Conservation (phyloP, 2,113 vertebrate genomes). For the Boleophthalmus pectinirostris region DNA sequence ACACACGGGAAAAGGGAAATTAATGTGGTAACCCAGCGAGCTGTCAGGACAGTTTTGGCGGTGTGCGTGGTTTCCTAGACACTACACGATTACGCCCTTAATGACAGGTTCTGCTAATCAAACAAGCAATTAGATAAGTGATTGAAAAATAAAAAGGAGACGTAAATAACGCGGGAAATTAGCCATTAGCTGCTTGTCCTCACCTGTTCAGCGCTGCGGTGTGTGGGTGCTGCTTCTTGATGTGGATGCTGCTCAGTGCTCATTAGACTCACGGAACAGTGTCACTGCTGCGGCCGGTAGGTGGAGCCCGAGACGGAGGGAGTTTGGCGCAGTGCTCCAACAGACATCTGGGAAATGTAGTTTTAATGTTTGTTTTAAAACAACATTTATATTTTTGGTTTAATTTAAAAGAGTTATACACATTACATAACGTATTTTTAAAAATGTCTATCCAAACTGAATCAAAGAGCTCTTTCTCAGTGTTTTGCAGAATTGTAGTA, state of each 20-base stretch:
- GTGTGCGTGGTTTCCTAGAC: conserved; percentile 17
- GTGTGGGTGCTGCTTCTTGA: conserved; percentile 26
- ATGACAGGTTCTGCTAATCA: conserved; percentile 19
- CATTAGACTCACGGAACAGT: conserved; percentile 18
- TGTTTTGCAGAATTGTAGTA: too few species aligned
- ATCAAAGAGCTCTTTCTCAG: too few species aligned
- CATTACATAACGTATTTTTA: too few species aligned
- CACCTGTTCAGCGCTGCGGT: conserved; percentile 66
- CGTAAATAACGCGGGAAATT: not conserved
- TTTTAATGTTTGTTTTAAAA: conserved; percentile 13
- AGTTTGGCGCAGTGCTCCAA: conserved; percentile 65
- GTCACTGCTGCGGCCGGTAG: conserved; percentile 47
- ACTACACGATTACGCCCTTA: not conserved
- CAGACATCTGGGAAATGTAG: conserved; percentile 66
- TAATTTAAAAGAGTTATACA: too few species aligned
- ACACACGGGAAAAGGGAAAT: not conserved
- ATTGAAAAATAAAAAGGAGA: not conserved
- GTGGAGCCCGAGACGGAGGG: conserved; percentile 57
- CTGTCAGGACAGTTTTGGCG: conserved; percentile 25
- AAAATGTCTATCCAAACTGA: too few species aligned
- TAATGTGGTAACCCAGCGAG: not conserved
- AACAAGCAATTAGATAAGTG: not conserved
- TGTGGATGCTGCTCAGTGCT: conserved; percentile 37
- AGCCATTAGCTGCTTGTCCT: conserved; percentile 28
- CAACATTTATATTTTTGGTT: too few species aligned